Evolutionary conservation across 2,113 vertebrate genomes (phyloP), one percentile per base, ranked within the genome.

Genomic region (Alethe diademata): DNA sequence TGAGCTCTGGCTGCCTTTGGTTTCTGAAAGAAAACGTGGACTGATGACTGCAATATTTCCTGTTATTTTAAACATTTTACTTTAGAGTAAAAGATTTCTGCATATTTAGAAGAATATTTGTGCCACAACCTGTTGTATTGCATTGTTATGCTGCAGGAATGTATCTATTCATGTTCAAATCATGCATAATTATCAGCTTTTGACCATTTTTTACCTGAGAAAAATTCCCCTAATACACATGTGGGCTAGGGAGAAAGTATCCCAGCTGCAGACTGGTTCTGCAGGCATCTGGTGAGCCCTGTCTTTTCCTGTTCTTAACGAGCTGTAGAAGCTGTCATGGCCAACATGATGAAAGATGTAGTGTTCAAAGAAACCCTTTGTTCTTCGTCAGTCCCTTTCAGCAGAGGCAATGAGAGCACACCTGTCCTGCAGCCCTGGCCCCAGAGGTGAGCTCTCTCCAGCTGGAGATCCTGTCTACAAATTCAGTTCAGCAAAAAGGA

Each of bases 241-340:
- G 8, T 78, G 75, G 90, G 78, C 78, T 89, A 71, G 40, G 78
- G 62, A 93, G 70, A 96, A 90, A 92, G 45, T 40, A 61, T 78
- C 73, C 90, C 84, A 83, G 94, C 88, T 95, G 96, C 78, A 57
- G 86, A 58, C 51, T 61, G 58, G 69, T 76, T 94, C 78, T 74
- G 65, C 70, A 78, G 78, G 92, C 93, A 83, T 81, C 89, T 92
- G 85, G 75, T 75, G 88, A 92, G 69, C 71, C 40, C 57, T 95
- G 76, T 50, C 65, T 95, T 92, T 96, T 87, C 93, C 88, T 95
- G 91, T 78, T 83, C 78, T 76, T 94, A 94, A 93, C 43, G 82
- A 95, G 70, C 73, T 91, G 22, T 19, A 67, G 81, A 83, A 90
- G 78, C 94, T 94, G 66, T 71, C 78, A 62, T 5, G 70, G 84